Evolutionary conservation across 2,888 invertebrate species (phyloP), one percentile per base, ranked within the genome.

Genomic region (Coleophora flavipennella): DNA sequence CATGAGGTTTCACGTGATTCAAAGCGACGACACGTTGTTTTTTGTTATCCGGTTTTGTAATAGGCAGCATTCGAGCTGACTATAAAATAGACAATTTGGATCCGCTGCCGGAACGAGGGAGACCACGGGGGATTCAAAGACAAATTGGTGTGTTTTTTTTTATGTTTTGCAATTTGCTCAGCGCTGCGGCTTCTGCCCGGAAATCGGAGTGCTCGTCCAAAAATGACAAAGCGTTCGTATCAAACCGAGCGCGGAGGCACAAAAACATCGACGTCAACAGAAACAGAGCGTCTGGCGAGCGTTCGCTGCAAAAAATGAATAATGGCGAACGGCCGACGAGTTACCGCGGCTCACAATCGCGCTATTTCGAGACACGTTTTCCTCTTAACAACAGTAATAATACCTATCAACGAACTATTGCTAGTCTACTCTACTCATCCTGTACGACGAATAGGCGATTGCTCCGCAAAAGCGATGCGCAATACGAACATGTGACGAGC

Each of bases 301-400:
- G 48, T 52, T 54, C 51, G 46, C 46, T 50, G 65, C 70, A 77
- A 78, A 76, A 78, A 76, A 67, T 69, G 72, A 73, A 73, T 76
- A 77, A 74, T 73, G 65, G 62, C 62, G 59, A 62, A 55, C 59
- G 62, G 46, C 46, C 49, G 48, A 45, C 46, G 56, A 57, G 55
- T 58, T 57, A 49, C 45, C 61, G 62, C 58, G 13, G 10, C 63
- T 65, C 67, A 70, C 74, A 68, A 73, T 65, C 58, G 64, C 50
- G 71, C 75, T 77, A 78, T 77, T 78, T 77, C 63, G 62, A 76
- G 72, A 67, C 62, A 62, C 63, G 61, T 78, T 77, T 76, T 79
- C 77, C 78, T 78, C 72, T 55, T 73, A 66, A 64, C 59, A 65
- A 71, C 59, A 65, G 70, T 64, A 67, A 62, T 64, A 67, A 62